phyloP scores from a whole-genome alignment of 2,113 vertebrate species.

The Pedionomus torquatus region DNA sequence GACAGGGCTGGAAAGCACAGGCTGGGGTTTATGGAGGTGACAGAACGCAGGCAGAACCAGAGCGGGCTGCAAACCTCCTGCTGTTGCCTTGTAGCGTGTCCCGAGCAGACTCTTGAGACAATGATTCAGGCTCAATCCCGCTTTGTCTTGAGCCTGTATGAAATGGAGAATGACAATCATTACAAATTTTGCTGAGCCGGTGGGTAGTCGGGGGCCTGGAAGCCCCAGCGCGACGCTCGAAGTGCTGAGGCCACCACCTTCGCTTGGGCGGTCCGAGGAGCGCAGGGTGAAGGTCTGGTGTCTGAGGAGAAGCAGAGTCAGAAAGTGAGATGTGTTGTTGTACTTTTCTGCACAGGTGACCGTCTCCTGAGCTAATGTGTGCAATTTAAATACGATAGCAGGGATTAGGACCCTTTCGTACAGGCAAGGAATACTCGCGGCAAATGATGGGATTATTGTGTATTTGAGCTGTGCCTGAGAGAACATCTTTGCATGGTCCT shows the following conservation, averaged over 20 bases:
- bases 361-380: neutral
- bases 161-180: neutral
- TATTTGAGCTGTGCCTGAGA: neutral
- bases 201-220: neutral
- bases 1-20: neutral
- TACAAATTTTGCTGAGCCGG: constrained; percentile 5
- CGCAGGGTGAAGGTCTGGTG: neutral
- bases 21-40: neutral
- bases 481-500: neutral
- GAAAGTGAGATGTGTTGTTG: neutral
- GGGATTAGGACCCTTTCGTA: neutral
- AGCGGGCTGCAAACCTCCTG: neutral
- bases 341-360: neutral
- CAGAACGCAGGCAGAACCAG: neutral
- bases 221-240: neutral
- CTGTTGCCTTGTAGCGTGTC: neutral
- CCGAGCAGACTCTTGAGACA: neutral
- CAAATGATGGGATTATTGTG: neutral
- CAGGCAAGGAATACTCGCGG: neutral
- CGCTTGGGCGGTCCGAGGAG: neutral
- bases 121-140: neutral
- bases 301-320: rapidly evolving
- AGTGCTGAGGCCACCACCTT: neutral
- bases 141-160: neutral
- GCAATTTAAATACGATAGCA: neutral